phyloP scores from a whole-genome alignment of 2,888 invertebrate genomes.

The Oeneis ivallda region DNA sequence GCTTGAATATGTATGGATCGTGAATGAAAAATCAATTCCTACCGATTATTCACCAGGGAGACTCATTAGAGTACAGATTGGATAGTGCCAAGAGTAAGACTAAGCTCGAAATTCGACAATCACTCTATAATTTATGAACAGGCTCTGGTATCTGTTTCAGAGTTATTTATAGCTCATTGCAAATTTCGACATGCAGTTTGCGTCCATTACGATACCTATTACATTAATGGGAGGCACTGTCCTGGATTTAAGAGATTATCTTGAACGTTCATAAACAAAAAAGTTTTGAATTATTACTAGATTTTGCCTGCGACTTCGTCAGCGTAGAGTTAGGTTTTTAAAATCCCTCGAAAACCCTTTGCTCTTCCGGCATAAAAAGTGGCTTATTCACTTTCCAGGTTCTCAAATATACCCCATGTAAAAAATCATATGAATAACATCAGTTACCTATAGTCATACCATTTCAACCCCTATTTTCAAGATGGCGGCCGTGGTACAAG shows the following conservation, averaged over 20 bases:
- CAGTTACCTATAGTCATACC: no score
- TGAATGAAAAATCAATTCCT: slow-evolving; percentile 40
- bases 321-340: no score
- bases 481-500: no score
- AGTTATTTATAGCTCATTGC: slow-evolving; percentile 10
- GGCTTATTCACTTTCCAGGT: no score
- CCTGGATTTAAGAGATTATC: not conserved
- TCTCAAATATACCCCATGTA: no score
- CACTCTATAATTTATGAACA: slow-evolving; percentile 15
- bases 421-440: no score
- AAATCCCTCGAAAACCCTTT: no score
- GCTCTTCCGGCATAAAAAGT: no score
- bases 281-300: no score
- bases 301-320: no score
- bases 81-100: slow-evolving; percentile 14
- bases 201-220: not conserved
- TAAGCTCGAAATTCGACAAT: slow-evolving; percentile 14
- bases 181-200: not conserved
- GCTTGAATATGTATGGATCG: slow-evolving; percentile 40
- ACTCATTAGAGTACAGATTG: slow-evolving; percentile 25
- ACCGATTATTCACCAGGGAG: slow-evolving; percentile 38
- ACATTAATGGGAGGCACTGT: not conserved
- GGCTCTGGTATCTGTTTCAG: not conserved
- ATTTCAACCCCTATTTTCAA: no score
- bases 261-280: no score